These are phyloP conservation scores for Rhegmatorhina hoffmannsi DNA, from an alignment of 2,113 vertebrate species.

Conservation along the genomic window DNA sequence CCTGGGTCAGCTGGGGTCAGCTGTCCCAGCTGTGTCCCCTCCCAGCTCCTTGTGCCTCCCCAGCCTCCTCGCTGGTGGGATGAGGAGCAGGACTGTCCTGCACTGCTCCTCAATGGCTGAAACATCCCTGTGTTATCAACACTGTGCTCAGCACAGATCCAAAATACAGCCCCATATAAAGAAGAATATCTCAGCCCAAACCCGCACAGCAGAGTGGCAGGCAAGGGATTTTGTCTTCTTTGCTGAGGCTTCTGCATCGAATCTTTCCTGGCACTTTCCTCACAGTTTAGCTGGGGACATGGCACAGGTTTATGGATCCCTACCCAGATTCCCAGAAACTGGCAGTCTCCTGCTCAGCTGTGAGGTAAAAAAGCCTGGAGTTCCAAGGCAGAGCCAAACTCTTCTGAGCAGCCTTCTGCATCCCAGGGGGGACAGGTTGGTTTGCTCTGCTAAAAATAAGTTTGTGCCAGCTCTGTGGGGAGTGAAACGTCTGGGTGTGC, in stretches of 20 bases:
- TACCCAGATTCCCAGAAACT: background rate
- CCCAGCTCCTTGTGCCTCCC: background rate
- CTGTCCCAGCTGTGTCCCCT: background rate
- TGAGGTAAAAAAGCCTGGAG: background rate
- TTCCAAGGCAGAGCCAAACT: background rate
- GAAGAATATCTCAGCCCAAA: background rate
- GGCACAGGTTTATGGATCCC: background rate
- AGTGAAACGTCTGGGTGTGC: background rate
- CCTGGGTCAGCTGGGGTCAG: background rate
- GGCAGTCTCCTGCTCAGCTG: background rate
- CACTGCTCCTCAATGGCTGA: background rate
- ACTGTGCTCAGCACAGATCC: background rate
- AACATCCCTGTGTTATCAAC: background rate
- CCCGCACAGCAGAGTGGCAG: background rate
- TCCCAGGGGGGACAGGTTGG: background rate
- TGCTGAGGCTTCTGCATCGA: background rate
- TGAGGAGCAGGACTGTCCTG: background rate
- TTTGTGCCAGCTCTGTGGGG: background rate
- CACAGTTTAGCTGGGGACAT: fast-evolving
- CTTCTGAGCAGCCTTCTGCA: background rate
- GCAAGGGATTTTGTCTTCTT: background rate
- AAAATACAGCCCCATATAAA: background rate
- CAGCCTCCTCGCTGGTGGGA: background rate
- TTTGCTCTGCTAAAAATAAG: conserved; percentile 13
- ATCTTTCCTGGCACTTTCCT: background rate